These are phyloP conservation scores for Brachirus orientalis DNA, from an alignment of 2,113 vertebrate species.

Conservation along the genomic window DNA sequence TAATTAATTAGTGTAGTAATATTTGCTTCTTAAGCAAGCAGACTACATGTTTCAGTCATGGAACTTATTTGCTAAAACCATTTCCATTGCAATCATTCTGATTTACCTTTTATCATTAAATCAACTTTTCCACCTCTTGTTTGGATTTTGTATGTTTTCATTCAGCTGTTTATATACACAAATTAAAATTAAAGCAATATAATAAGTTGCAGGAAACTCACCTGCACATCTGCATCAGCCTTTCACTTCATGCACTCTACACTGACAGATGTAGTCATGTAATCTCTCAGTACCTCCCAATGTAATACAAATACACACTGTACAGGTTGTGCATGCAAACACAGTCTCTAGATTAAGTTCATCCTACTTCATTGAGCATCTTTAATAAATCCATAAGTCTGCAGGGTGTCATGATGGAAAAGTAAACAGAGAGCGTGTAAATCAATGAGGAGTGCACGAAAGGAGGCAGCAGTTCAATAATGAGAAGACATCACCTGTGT, in stretches of 20 bases:
- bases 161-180: too few species aligned
- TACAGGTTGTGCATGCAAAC: not conserved
- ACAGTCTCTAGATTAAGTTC: slow-evolving; percentile 8
- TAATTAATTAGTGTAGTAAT: too few species aligned
- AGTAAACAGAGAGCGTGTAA: not conserved
- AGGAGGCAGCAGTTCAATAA: slow-evolving; percentile 10
- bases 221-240: not conserved
- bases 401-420: slow-evolving; percentile 1
- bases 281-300: too few species aligned
- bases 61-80: too few species aligned
- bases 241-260: not conserved
- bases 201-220: too few species aligned
- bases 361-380: not conserved
- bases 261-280: not conserved
- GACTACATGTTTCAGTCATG: too few species aligned
- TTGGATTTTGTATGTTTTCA: too few species aligned
- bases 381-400: not conserved
- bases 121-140: too few species aligned
- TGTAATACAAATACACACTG: not conserved
- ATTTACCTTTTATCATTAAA: too few species aligned
- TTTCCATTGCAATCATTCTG: too few species aligned
- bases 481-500: not conserved
- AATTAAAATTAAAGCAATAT: too few species aligned
- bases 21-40: too few species aligned
- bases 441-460: not conserved